These are phyloP conservation scores for Ficedula albicollis DNA, from an alignment of 2,797 vertebrate genomes.

Conservation along the genomic window DNA sequence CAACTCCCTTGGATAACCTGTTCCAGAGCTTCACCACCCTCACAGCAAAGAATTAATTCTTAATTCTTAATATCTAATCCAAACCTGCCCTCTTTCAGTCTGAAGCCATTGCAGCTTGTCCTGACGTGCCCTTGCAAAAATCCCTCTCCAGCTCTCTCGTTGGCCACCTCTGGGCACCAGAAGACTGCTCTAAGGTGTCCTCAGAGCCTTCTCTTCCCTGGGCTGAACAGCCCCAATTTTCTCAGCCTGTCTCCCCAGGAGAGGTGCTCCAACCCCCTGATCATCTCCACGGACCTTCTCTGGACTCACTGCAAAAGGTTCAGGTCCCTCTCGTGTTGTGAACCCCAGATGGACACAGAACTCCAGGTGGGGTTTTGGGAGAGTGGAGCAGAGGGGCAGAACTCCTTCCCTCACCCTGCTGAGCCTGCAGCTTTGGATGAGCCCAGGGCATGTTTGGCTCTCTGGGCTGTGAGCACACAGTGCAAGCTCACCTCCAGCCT, in stretches of 20 bases:
- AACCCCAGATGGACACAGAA: background rate
- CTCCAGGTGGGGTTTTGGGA: background rate
- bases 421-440: fast-evolving
- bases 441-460: background rate
- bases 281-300: background rate
- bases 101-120: background rate
- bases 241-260: background rate
- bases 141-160: background rate
- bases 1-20: background rate
- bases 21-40: background rate
- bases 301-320: background rate
- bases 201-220: background rate
- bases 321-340: background rate
- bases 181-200: background rate
- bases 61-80: background rate
- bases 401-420: background rate
- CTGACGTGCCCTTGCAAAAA: background rate
- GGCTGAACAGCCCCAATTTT: background rate
- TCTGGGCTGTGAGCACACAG: background rate
- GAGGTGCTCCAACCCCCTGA: background rate
- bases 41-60: background rate
- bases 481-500: background rate
- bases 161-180: background rate
- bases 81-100: background rate
- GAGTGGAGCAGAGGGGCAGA: background rate